phyloP scores from a whole-genome alignment of 2,797 vertebrate species.

The Halcyon smyrnensis region DNA sequence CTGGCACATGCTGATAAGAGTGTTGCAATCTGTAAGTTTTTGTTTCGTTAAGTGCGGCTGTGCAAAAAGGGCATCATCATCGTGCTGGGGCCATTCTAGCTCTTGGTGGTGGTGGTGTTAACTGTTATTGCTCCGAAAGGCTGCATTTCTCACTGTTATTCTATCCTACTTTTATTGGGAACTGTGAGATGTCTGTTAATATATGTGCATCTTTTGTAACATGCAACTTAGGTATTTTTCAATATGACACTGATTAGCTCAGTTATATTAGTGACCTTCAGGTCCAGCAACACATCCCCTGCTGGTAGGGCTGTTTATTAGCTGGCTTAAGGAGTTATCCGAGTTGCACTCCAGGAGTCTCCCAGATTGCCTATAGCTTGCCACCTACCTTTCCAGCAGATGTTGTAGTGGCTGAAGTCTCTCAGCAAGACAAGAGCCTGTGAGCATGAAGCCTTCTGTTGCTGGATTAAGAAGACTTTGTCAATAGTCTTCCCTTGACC shows the following conservation, averaged over 20 bases:
- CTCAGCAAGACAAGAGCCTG: too few species aligned
- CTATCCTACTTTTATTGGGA: neutral
- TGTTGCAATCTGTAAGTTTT: neutral
- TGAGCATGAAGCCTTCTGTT: too few species aligned
- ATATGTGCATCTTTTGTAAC: neutral
- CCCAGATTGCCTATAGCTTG: too few species aligned
- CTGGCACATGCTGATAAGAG: neutral
- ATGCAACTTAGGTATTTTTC: neutral
- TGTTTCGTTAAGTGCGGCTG: neutral
- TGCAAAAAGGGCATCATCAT: accelerated
- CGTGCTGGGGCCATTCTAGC: neutral
- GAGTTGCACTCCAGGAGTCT: too few species aligned
- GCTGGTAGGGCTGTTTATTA: too few species aligned
- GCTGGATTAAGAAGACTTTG: too few species aligned
- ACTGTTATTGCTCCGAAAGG: neutral
- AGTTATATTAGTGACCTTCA: too few species aligned
- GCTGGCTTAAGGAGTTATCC: too few species aligned
- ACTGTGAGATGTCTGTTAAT: neutral
- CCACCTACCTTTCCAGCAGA: too few species aligned
- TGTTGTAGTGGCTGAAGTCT: too few species aligned
- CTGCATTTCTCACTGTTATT: neutral
- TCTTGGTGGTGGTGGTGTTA: accelerated
- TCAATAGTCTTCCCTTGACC: too few species aligned
- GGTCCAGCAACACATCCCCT: too few species aligned
- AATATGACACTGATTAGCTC: neutral